Base-by-base conservation (phyloP, 1,140 invertebrate species). In the Musca domestica region DNA sequence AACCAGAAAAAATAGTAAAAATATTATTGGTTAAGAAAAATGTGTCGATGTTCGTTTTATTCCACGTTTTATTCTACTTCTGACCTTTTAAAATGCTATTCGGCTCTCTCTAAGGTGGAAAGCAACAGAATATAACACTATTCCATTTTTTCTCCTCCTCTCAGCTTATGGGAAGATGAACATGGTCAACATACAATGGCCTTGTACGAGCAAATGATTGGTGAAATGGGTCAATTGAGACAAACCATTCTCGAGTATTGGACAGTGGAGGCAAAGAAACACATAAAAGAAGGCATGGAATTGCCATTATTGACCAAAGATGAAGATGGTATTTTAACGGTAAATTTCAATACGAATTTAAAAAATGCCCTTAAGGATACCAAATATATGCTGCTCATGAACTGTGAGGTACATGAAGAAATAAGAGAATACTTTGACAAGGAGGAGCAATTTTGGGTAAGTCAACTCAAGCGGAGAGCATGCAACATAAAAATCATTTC, bases 391-490 rank as follows among this genome's bases (percentile, higher is more conserved):
- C 71, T 71, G 0, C 34, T 75, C 15, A 67, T 80, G 12, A 70
- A 71, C 7, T 73, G 68, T 19, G 72, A 74, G 5, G 52, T 80
- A 10, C 70, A 73, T 0, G 67, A 69, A 14, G 65, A 73, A 10
- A 56, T 76, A 4, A 41, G 80, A 14, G 75, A 83, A 56, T 76
- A 87, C 25, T 84, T 85, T 3, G 71, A 78, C 25, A 83, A 84
- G 72, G 86, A 84, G 0, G 66, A 81, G n/a, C 74, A 83, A 19
- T 73, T 89, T 1, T 87, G 82, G 74, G 76, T 77, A 30, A 70
- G 78, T 70, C 10, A 9, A 34, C n/a, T n/a, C n/a, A n/a, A n/a
- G 17, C 2, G 22, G 23, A 14, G 25, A 52, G 5, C 5, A 27
- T 34, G 6, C 23, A 56, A 34, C 54, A 61, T 34, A 22, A 2